Base-by-base conservation (phyloP, 1,140 invertebrate species). In the Sarcophaga bullata region DNA sequence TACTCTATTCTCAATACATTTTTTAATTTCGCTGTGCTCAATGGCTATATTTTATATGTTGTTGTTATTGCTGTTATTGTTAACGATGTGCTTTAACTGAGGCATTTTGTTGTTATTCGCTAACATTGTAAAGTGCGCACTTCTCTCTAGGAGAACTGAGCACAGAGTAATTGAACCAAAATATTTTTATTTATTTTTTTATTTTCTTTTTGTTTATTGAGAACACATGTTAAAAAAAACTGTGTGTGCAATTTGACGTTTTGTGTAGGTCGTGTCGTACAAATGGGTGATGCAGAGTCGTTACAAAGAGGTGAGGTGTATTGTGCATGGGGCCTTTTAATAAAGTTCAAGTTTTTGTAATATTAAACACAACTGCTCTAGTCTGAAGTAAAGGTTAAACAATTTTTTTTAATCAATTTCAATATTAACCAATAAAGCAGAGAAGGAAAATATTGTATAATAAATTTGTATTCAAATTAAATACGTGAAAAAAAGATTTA, bases 221-320 rank as follows among this genome's bases (percentile, higher is more conserved):
- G 62, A 68, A 68, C 62, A 68, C 62, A 68, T 68, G 62, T n/a
- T n/a, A 19, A 68, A 68, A 68, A 68, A 68, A 68, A 5, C 19
- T 68, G 62, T 68, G 17, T 68, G 10, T 68, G 2, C 0, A n/a
- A 49, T 47, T 76, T 48, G 13, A 37, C 37, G 25, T 73, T 78
- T 78, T 78, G 75, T 78, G 75, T 78, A 78, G 75, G 75, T 78
- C 75, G 75, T 78, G 75, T 78, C 48, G 48, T 78, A 19, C n/a
- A 37, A n/a, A 49, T 78, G n/a, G 8, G 49, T 25, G n/a, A 11
- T n/a, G 19, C n/a, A 52, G 48, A 48, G 75, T 19, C 75, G 75
- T 50, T 11, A 25, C 4, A 9, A 8, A 52, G 75, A 17, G 19
- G 7, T n/a, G 75, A 17, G 19, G 25, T 37, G 25, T 37, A 37